phyloP scores from a whole-genome alignment of 2,888 invertebrate genomes.

The Galerucella pusilla region DNA sequence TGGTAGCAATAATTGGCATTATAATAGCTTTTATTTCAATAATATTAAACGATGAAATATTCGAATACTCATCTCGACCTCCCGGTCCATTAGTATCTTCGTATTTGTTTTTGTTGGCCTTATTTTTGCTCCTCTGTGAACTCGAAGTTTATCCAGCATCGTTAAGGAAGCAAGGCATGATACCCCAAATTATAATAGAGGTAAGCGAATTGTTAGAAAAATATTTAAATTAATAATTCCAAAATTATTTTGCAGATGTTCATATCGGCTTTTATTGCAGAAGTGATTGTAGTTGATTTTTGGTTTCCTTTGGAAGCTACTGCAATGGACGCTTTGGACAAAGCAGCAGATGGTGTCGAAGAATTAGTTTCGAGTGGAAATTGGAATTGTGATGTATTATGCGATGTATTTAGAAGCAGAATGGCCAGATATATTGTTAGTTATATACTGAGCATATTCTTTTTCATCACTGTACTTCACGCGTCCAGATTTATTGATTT shows the following conservation, averaged over 20 bases:
- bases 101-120: slow-evolving; percentile 56
- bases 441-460: slow-evolving; percentile 56
- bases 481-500: slow-evolving; percentile 54
- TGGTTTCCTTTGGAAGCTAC: slow-evolving; percentile 61
- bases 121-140: slow-evolving; percentile 59
- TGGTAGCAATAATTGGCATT: slow-evolving; percentile 58
- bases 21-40: slow-evolving; percentile 56
- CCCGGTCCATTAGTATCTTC: slow-evolving; percentile 57
- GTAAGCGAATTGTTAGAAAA: slow-evolving; percentile 39
- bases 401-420: slow-evolving; percentile 51
- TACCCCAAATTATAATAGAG: slow-evolving; percentile 52
- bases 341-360: slow-evolving; percentile 52
- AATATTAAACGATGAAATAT: slow-evolving; percentile 56
- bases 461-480: slow-evolving; percentile 51
- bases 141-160: slow-evolving; percentile 56
- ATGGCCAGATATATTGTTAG: slow-evolving; percentile 51
- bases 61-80: slow-evolving; percentile 51
- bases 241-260: slow-evolving; percentile 54
- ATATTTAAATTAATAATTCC: background rate
- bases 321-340: slow-evolving; percentile 48
- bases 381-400: slow-evolving; percentile 45
- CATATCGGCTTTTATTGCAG: slow-evolving; percentile 56
- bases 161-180: slow-evolving; percentile 53
- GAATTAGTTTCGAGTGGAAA: slow-evolving; percentile 47
- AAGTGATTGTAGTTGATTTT: slow-evolving; percentile 59